Conservation (phyloP, 2,797 vertebrate species). For the Myotis findleyi region DNA sequence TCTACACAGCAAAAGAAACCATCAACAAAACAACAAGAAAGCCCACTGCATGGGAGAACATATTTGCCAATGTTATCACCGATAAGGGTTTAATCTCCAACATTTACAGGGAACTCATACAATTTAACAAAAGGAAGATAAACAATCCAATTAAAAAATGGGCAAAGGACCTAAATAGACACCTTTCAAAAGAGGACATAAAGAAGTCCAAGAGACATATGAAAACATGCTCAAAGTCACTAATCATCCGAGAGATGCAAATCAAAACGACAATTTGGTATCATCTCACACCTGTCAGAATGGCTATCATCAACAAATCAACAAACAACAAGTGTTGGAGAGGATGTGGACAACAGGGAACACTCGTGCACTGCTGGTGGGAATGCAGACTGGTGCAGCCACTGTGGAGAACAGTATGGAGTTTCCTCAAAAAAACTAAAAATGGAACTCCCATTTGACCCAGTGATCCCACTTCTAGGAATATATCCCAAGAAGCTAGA, state of each 20-base stretch:
- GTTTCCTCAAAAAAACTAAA: background rate
- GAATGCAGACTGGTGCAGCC: background rate
- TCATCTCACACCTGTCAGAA: background rate
- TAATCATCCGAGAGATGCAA: background rate
- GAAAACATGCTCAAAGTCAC: background rate
- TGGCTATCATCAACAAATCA: background rate
- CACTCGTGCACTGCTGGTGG: background rate
- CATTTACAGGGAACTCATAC: no score
- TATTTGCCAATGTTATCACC: no score
- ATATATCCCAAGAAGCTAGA: no score
- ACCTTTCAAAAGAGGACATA: background rate
- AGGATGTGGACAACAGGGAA: background rate
- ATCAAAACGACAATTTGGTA: background rate
- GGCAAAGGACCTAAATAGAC: background rate
- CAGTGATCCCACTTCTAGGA: no score
- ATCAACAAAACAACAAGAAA: no score
- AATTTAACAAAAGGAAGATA: no score
- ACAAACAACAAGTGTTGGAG: background rate
- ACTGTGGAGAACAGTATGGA: background rate
- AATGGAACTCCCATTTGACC: no score
- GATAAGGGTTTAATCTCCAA: no score
- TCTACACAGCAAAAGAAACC: no score
- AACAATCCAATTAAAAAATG: background rate
- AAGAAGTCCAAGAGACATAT: background rate
- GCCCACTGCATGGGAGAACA: no score